phyloP scores from a whole-genome alignment of 2,888 invertebrate species.

The Siphlonurus alternatus region DNA sequence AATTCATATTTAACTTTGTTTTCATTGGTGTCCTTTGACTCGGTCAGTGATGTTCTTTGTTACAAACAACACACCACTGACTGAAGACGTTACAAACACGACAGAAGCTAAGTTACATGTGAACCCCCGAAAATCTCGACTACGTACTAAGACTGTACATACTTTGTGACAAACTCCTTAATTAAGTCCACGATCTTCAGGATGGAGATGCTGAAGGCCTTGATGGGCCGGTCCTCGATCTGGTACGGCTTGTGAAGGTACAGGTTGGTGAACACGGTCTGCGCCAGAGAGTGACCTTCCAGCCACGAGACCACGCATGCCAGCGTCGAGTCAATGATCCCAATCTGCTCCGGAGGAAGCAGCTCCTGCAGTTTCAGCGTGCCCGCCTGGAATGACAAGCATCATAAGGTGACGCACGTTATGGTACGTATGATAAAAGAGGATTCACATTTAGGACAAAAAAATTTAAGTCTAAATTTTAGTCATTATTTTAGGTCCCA shows the following conservation, averaged over 20 bases:
- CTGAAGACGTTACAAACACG: no score
- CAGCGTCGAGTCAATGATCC: slow-evolving; percentile 84
- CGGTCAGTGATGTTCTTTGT: no score
- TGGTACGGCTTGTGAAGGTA: slow-evolving; percentile 82
- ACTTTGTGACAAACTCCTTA: slow-evolving; percentile 76
- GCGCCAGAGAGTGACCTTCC: slow-evolving; percentile 90
- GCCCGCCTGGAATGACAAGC: slow-evolving; percentile 40
- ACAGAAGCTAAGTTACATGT: no score
- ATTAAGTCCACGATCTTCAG: slow-evolving; percentile 82
- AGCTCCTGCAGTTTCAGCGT: slow-evolving; percentile 61
- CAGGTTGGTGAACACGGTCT: slow-evolving; percentile 92
- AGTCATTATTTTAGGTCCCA: no score
- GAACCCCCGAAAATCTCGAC: no score
- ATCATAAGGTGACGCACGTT: slow-evolving; percentile 5
- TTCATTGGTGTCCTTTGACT: no score
- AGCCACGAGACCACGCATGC: slow-evolving; percentile 94
- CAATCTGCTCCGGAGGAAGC: slow-evolving; percentile 64
- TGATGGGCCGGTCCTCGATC: slow-evolving; percentile 65
- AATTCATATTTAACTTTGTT: no score
- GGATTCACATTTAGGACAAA: no score
- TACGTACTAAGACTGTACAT: no score
- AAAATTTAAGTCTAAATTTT: no score
- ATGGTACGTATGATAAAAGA: neutral
- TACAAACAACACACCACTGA: no score
- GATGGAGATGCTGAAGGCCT: slow-evolving; percentile 70